Evolutionary conservation across 2,888 invertebrate genomes (phyloP), one percentile per base, ranked within the genome.

Genomic region (Troides helena): DNA sequence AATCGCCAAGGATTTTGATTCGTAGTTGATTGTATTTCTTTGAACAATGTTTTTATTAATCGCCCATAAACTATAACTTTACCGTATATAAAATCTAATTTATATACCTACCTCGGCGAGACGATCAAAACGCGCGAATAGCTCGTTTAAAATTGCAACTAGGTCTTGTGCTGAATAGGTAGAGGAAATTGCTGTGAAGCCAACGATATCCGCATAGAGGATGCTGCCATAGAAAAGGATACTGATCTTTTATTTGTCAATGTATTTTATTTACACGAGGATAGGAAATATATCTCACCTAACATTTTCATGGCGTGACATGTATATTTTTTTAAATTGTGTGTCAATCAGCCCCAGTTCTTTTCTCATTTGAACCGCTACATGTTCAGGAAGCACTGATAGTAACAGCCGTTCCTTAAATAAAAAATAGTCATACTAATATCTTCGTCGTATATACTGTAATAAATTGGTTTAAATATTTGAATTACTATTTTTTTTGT

Each of bases 241-340:
- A 43, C 8, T 39, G 36, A 43, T 36, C 10, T 10, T 39, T 39
- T 21, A 17, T 4, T 17, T 18, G 17, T 30, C 30, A 30, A 30
- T 18, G 8, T 25, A 21, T 17, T 39, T 53, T 43, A 56, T 53
- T 65, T 60, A n/a, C 62, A 43, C n/a, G 30, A n/a, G 58, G 7
- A 10, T 21, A 25, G 23, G 23, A 56, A 63, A 60, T 58, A 25
- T 65, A 57, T 77, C 93, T 91, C 92, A 97, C 96, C 98, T 98
- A 81, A 99, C 98, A 87, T 99, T 98, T 89, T 99, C 98, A 86
- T 98, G 98, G 25, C 98, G 94, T 77, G 97, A 98, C 98, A 99
- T 98, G 88, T 98, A 99, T 83, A 99, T 98, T 92, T 98, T 98
- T 91, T 98, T 98, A 88, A 99, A 99, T 85, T 98, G 98, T 3